Base-by-base conservation (phyloP, 2,888 invertebrate genomes). In the Holacanthella duospinosa region DNA sequence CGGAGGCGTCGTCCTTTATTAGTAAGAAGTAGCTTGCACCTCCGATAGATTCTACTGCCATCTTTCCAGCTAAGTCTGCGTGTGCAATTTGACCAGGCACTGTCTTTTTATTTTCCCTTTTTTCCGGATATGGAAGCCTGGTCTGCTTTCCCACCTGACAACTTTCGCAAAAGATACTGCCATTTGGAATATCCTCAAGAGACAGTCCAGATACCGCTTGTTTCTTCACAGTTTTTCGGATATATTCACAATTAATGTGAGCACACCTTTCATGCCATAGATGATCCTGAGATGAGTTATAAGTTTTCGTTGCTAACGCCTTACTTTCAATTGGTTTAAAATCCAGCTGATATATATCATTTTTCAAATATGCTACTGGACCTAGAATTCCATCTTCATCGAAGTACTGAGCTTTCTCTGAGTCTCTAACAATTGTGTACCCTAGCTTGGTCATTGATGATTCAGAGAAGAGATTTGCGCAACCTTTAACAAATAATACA, bases 251-350 rank as follows among this genome's bases (percentile, higher is more conserved):
- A 43, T 66, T 64, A 0, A 57, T 12, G 27, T 56, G 27, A 28
- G 56, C 53, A 9, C 9, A 53, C 4, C 53, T 9, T 21, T 53
- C 9, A 53, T 53, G 53, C 53, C 53, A 53, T 9, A 53, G 12
- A n/a, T n/a, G n/a, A n/a, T n/a, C n/a, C 9, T 21, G 9, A 6
- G 16, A 16, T 6, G 6, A 6, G 9, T 9, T 16, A 9, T 36
- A 26, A n/a, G 44, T 19, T 19, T 43, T 55, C 9, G 68, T 67
- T 61, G 65, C 68, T 43, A 70, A 69, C 28, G 72, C 72, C 59
- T 69, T 67, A 64, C 68, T 70, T 29, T 48, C n/a, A 3, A 28
- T 12, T 27, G 60, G 25, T 43, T 48, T 24, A 26, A 63, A 62
- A 1, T 55, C 29, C 61, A 65, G 55, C 21, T 59, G n/a, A 43